A percentile compares a stretch with the other conserved stretches of the same genome.
Evolutionary conservation across 2,797 vertebrate species (phyloP).

Genomic region (Acrossocheilus wenchowensis): DNA sequence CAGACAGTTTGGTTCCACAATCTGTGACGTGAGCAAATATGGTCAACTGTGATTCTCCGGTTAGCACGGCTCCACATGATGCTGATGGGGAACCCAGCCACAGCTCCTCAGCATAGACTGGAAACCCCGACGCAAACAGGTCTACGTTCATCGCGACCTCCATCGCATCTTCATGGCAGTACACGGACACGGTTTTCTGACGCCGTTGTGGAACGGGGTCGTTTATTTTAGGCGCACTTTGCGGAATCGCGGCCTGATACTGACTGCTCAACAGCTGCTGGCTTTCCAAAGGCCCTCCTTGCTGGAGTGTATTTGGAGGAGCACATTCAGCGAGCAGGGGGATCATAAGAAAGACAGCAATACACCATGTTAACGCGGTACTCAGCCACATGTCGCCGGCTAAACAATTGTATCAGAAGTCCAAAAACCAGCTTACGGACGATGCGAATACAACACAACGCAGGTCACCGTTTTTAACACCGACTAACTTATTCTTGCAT

Average conservation of each 20-base stretch:
- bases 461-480: background rate
- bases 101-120: slow-evolving; percentile 65
- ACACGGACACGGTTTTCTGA: slow-evolving; percentile 55
- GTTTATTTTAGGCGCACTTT: background rate
- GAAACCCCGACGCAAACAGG: slow-evolving; percentile 65
- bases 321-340: background rate
- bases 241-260: background rate
- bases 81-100: slow-evolving; percentile 57
- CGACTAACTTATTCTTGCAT: background rate
- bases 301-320: background rate
- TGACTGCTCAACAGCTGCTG: background rate
- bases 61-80: slow-evolving; percentile 60
- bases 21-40: slow-evolving; percentile 61
- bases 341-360: background rate
- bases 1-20: slow-evolving; percentile 72
- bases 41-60: slow-evolving; percentile 62
- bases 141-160: slow-evolving; percentile 71
- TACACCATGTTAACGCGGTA: background rate
- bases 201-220: background rate
- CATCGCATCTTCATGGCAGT: slow-evolving; percentile 67
- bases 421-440: background rate
- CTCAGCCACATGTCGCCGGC: background rate
- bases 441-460: background rate
- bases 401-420: background rate
- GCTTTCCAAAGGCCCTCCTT: background rate